Evolutionary conservation across 2,888 invertebrate species (phyloP).

Genomic region (Amorpha juglandis): DNA sequence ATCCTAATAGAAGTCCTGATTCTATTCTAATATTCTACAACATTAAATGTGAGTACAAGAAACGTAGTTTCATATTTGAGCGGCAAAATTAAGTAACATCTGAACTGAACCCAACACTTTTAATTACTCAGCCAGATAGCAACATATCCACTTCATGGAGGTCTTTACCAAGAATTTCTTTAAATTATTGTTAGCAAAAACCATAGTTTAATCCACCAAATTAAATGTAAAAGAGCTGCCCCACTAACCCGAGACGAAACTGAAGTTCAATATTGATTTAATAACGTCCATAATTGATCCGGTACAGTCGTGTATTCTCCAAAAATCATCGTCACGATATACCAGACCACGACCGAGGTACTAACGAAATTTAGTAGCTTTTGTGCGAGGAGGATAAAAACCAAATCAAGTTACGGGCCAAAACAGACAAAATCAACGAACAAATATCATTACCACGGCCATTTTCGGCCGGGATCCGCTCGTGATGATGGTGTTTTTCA

Average conservation of each 20-base stretch:
- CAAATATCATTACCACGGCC: slow-evolving; percentile 82
- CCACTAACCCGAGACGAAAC: slow-evolving; percentile 56
- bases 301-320: slow-evolving; percentile 62
- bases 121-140: no score
- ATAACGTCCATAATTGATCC: slow-evolving; percentile 76
- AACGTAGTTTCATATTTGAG: no score
- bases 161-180: no score
- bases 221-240: slow-evolving; percentile 1
- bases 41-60: no score
- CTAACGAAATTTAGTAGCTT: slow-evolving; percentile 80
- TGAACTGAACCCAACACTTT: no score
- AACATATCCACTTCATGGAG: no score
- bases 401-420: slow-evolving; percentile 82
- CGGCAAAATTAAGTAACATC: no score
- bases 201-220: not conserved
- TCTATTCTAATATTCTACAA: no score
- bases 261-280: slow-evolving; percentile 80
- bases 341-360: slow-evolving; percentile 62
- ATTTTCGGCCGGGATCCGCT: slow-evolving; percentile 77
- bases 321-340: slow-evolving; percentile 63
- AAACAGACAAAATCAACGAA: slow-evolving; percentile 83
- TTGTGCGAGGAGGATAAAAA: slow-evolving; percentile 75
- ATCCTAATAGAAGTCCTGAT: no score
- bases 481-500: slow-evolving; percentile 80
- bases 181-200: not conserved